A percentile compares a stretch with the other conserved stretches of the same genome.
These are phyloP conservation scores for Deilephila porcellus DNA, from an alignment of 2,888 invertebrate genomes.

Conservation along the genomic window DNA sequence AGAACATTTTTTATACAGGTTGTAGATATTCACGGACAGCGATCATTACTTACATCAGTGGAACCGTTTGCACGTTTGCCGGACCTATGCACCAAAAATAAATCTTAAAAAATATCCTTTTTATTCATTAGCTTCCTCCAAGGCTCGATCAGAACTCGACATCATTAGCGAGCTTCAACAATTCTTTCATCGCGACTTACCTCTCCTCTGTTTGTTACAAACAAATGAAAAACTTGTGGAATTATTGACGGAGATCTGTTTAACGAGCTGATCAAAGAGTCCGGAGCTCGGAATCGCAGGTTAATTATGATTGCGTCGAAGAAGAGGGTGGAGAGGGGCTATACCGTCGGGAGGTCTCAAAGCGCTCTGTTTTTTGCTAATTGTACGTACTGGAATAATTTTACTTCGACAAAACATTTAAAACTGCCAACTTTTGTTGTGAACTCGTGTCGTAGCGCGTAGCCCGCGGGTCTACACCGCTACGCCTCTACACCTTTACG, in stretches of 20 bases:
- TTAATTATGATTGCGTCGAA: not conserved
- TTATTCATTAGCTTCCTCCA: too few species aligned
- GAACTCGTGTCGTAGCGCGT: not conserved
- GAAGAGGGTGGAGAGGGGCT: not conserved
- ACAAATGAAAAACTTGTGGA: constrained; percentile 2
- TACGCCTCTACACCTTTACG: not conserved
- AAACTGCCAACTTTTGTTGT: not conserved
- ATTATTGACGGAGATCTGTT: not conserved
- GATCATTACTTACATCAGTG: too few species aligned
- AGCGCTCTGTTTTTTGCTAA: not conserved
- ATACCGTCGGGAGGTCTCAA: too few species aligned
- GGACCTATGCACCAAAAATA: too few species aligned
- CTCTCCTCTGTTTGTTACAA: not conserved
- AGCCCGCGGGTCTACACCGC: not conserved
- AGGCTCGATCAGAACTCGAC: not conserved
- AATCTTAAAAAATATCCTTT: too few species aligned
- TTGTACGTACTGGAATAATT: constrained; percentile 6
- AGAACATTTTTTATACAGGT: too few species aligned
- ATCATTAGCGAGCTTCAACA: not conserved
- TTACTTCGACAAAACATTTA: not conserved
- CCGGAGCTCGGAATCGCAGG: not conserved
- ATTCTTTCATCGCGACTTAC: not conserved
- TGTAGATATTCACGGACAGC: too few species aligned
- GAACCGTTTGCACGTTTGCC: too few species aligned
- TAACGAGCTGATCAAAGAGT: constrained; percentile 4